Evolutionary conservation across 2,797 vertebrate species (phyloP).

Genomic region (Clarias platycephalus): DNA sequence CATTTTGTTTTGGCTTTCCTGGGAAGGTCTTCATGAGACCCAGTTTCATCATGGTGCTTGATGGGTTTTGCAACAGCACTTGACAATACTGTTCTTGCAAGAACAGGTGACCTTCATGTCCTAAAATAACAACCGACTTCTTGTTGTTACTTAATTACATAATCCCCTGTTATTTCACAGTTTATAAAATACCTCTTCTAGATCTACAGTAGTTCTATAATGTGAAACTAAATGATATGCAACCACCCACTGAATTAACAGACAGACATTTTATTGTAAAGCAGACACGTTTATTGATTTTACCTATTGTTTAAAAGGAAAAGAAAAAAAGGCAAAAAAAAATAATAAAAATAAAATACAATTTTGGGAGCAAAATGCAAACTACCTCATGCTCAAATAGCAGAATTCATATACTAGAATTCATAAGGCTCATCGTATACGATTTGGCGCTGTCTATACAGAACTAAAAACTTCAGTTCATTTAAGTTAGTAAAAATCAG

Average conservation of each 20-base stretch:
- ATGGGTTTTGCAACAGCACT: too few relatives aligned
- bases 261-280: slow-evolving; percentile 67
- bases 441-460: background rate
- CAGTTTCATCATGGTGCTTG: too few relatives aligned
- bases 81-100: too few relatives aligned
- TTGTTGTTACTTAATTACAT: too few relatives aligned
- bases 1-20: too few relatives aligned
- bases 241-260: slow-evolving; percentile 4
- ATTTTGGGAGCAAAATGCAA: background rate
- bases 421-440: background rate
- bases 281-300: slow-evolving; percentile 80
- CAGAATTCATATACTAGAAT: background rate
- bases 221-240: background rate
- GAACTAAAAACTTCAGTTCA: slow-evolving; percentile 11
- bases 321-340: slow-evolving; percentile 47
- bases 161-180: too few relatives aligned
- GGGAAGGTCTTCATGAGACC: too few relatives aligned
- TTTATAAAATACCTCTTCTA: too few relatives aligned
- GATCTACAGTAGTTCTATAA: background rate
- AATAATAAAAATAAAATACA: slow-evolving; percentile 37
- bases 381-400: slow-evolving; percentile 31
- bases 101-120: too few relatives aligned
- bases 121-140: too few relatives aligned
- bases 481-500: slow-evolving; percentile 25
- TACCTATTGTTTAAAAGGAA: slow-evolving; percentile 68